Percentiles rank a stretch among this genome's conserved stretches.
Evolutionary conservation across 2,888 invertebrate species (phyloP).

Genomic region (Panopea generosa): DNA sequence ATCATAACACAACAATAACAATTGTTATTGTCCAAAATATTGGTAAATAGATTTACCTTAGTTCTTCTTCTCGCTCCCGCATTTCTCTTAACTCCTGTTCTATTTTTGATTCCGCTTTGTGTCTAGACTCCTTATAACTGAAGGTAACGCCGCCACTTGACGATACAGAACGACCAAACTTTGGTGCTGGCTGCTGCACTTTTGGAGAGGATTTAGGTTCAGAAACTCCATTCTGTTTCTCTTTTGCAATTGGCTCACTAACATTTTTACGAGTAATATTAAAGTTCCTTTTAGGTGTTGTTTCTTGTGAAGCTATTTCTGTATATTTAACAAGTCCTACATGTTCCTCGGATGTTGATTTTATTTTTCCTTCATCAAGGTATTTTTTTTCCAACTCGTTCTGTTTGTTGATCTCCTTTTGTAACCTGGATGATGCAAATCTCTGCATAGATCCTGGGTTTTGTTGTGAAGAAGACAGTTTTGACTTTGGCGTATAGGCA

Average conservation of each 20-base stretch:
- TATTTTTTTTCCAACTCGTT: slow-evolving; percentile 94
- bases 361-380: slow-evolving; percentile 88
- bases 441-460: slow-evolving; percentile 76
- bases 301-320: slow-evolving; percentile 69
- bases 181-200: slow-evolving; percentile 40
- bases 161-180: slow-evolving; percentile 45
- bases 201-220: slow-evolving; percentile 48
- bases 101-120: slow-evolving; percentile 95
- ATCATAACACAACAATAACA: too few relatives aligned
- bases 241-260: slow-evolving; percentile 29
- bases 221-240: slow-evolving; percentile 50
- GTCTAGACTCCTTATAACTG: slow-evolving; percentile 89
- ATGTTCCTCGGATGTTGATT: slow-evolving; percentile 87
- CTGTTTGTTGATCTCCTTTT: slow-evolving; percentile 95
- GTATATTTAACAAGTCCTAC: slow-evolving; percentile 85
- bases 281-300: slow-evolving; percentile 76
- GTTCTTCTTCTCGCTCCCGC: slow-evolving; percentile 92
- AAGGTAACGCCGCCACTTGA: slow-evolving; percentile 70
- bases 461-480: neutral
- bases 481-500: too few relatives aligned
- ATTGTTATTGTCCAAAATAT: too few relatives aligned
- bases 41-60: slow-evolving; percentile 88
- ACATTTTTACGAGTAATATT: slow-evolving; percentile 61
- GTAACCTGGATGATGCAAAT: slow-evolving; percentile 89
- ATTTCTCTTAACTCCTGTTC: slow-evolving; percentile 94